Evolutionary conservation across 2,797 vertebrate species (phyloP).

Genomic region (Sylvia borin): DNA sequence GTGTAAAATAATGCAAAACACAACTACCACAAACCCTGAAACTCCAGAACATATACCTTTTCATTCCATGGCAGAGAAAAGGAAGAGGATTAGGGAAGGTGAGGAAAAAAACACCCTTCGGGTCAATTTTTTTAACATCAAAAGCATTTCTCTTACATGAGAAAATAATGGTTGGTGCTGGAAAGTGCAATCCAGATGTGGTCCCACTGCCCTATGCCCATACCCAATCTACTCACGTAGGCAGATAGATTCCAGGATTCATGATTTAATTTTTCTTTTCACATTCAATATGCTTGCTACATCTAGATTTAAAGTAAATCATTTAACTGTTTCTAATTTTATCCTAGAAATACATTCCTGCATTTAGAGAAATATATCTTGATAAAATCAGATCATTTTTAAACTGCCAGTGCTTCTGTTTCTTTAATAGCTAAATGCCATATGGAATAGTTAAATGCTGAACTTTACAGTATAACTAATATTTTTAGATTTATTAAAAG

Average conservation of each 20-base stretch:
- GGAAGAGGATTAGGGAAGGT: neutral
- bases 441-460: neutral
- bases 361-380: neutral
- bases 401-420: neutral
- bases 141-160: neutral
- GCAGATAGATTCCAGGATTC: neutral
- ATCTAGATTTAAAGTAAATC: neutral
- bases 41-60: neutral
- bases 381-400: neutral
- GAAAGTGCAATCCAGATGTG: neutral
- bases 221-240: neutral
- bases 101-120: neutral
- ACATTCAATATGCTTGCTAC: neutral
- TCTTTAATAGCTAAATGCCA: neutral
- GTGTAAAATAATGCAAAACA: neutral
- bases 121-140: neutral
- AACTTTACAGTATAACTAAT: neutral
- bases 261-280: neutral
- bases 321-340: neutral
- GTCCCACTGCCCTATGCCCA: neutral
- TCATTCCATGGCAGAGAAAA: neutral
- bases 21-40: accelerated
- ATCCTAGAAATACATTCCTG: neutral
- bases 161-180: neutral
- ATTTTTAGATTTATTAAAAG: conserved; percentile 33